Evolutionary conservation across 2,113 vertebrate species (phyloP).

Genomic region (Lophura nycthemera): DNA sequence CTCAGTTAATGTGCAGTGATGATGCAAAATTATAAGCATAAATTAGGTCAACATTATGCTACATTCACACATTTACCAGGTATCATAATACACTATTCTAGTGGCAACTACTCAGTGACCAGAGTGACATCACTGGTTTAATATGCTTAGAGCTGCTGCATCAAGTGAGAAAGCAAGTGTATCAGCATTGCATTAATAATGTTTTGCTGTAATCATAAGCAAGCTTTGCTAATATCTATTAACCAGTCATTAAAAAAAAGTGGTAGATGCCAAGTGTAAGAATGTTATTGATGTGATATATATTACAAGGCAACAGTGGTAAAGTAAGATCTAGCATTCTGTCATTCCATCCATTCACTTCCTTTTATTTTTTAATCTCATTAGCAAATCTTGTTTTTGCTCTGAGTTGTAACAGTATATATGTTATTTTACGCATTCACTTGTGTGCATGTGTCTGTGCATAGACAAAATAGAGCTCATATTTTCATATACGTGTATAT

Average conservation of each 20-base stretch:
- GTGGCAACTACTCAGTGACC: background rate
- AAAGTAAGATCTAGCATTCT: slow-evolving; percentile 10
- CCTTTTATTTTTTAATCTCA: background rate
- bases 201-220: slow-evolving; percentile 20
- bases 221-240: slow-evolving; percentile 11
- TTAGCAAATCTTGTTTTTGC: background rate
- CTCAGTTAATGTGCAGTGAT: background rate
- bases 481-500: background rate
- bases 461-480: background rate
- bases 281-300: background rate
- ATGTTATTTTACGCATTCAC: background rate
- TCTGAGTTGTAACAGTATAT: background rate
- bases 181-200: slow-evolving; percentile 28
- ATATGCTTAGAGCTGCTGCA: slow-evolving; percentile 29
- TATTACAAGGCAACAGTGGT: background rate
- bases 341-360: background rate
- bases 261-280: background rate
- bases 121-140: slow-evolving; percentile 38
- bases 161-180: slow-evolving; percentile 53
- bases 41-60: background rate
- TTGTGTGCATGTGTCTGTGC: background rate
- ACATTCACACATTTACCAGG: background rate
- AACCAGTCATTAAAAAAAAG: background rate
- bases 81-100: background rate
- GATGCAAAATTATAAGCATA: background rate